Conservation (phyloP, 64 coral and sea anemone species). For the Stylophora pistillata region DNA sequence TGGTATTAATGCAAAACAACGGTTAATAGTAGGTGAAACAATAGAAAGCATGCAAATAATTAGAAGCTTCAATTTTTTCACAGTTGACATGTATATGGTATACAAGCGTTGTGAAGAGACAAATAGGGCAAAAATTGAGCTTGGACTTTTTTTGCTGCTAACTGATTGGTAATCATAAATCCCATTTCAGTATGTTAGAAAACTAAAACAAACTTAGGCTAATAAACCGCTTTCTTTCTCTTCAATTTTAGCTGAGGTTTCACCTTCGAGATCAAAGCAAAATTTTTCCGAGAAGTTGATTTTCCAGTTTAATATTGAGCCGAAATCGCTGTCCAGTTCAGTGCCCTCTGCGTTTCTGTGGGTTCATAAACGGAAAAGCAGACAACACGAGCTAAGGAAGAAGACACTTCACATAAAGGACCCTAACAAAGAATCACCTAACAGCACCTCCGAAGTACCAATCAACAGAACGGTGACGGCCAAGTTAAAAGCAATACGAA, state of each 20-base stretch:
- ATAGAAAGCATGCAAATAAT: neutral
- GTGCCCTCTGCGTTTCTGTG: slow-evolving; percentile 14
- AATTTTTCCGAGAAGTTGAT: slow-evolving; percentile 1
- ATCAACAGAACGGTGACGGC: neutral
- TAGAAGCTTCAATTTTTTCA: neutral
- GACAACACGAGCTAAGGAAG: neutral
- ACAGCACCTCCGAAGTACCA: neutral
- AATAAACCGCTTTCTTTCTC: neutral
- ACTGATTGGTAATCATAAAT: neutral
- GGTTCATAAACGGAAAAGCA: slow-evolving; percentile 30
- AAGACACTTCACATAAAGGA: slow-evolving; percentile 1
- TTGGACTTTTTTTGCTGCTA: neutral
- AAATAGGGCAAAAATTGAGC: neutral
- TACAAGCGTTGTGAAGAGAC: neutral
- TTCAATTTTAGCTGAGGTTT: slow-evolving; percentile 12
- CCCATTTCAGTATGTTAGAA: neutral
- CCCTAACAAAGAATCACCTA: neutral
- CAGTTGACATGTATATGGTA: neutral
- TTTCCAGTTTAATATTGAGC: slow-evolving; percentile 24
- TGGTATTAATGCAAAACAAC: neutral
- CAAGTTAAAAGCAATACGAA: neutral
- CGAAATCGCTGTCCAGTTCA: neutral
- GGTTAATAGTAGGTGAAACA: neutral
- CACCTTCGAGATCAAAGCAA: neutral
- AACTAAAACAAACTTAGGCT: neutral